Evolutionary conservation across 2,888 invertebrate species (phyloP).

Genomic region (Macrosiphum euphorbiae): DNA sequence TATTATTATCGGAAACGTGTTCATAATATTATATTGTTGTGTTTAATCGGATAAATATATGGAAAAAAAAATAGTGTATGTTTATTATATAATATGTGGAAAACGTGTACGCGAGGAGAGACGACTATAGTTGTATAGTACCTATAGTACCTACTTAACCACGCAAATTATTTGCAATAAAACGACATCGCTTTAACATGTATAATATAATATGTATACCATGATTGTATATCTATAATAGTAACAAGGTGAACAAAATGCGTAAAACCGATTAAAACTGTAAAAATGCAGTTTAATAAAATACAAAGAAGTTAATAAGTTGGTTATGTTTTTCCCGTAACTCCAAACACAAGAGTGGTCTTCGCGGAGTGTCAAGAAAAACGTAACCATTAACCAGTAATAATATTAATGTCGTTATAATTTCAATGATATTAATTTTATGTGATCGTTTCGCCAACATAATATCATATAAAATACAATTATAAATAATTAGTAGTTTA

Average conservation of each 20-base stretch:
- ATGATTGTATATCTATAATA: background rate
- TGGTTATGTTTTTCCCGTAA: background rate
- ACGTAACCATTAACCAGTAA: background rate
- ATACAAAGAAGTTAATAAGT: background rate
- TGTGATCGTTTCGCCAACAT: background rate
- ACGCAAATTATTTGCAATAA: background rate
- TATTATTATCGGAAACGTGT: slow-evolving; percentile 33
- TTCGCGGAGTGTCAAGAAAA: background rate
- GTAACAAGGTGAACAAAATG: background rate
- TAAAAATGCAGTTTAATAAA: background rate
- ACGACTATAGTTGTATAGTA: background rate
- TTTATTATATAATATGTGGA: background rate
- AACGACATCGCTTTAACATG: background rate
- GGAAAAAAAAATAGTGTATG: background rate
- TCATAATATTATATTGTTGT: background rate
- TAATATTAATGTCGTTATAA: background rate
- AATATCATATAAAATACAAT: background rate
- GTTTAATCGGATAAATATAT: slow-evolving; percentile 11
- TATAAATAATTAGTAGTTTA: background rate
- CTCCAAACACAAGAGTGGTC: background rate
- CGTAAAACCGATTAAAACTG: background rate
- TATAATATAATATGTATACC: background rate
- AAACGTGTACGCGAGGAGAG: background rate
- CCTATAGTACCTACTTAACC: background rate
- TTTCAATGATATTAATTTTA: background rate